phyloP scores from a whole-genome alignment of 2,888 invertebrate genomes.

The Allacma fusca region DNA sequence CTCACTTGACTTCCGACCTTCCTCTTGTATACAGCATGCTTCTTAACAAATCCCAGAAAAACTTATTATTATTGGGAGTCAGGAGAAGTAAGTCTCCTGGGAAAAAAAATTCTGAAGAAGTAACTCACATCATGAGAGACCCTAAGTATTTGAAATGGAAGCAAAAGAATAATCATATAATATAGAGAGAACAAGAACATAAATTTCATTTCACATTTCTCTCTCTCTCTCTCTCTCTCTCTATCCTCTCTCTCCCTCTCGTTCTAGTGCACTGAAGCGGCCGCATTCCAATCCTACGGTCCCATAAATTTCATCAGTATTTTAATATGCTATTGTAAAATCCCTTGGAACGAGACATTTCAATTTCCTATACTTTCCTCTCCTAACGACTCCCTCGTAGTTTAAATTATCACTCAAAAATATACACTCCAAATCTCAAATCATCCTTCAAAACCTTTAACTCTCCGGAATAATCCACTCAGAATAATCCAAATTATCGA shows the following conservation, averaged over 20 bases:
- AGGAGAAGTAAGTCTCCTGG: conserved; percentile 1
- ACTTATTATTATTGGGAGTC: background rate
- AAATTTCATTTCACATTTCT: conserved; percentile 41
- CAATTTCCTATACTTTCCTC: conserved; percentile 31
- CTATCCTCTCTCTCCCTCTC: background rate
- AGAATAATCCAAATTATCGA: too few relatives aligned
- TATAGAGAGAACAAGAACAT: conserved; percentile 44
- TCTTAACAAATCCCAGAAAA: background rate
- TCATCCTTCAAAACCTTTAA: too few relatives aligned
- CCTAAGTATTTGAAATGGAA: conserved; percentile 23
- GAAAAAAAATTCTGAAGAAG: conserved; percentile 1
- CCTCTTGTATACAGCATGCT: background rate
- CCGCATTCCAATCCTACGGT: conserved; percentile 44
- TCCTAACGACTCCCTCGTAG: background rate
- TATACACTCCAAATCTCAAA: background rate
- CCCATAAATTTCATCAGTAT: conserved; percentile 45
- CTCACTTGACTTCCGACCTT: conserved; percentile 38
- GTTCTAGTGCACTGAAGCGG: conserved; percentile 23
- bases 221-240: background rate
- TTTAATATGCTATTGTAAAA: conserved; percentile 34
- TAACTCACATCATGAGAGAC: conserved; percentile 7
- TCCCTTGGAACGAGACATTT: conserved; percentile 38
- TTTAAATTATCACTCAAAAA: background rate
- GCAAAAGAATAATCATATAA: conserved; percentile 39
- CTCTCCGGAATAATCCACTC: too few relatives aligned